Evolutionary conservation across 2,888 invertebrate genomes (phyloP), one percentile per base, ranked within the genome.

Genomic region (Cyclophora albipunctata): DNA sequence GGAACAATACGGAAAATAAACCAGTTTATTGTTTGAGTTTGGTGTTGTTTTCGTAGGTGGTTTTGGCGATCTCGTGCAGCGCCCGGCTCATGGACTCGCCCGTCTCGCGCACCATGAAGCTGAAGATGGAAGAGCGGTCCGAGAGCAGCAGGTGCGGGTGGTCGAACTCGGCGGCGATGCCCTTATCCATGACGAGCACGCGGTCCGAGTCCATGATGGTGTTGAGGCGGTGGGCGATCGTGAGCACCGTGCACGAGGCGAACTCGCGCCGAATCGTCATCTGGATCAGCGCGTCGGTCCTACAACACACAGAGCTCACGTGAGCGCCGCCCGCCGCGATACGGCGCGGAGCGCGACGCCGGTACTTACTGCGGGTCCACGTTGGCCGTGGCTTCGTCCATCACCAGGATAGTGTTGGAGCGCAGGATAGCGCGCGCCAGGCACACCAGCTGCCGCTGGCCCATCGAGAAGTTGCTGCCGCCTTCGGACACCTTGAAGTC

Each of bases 131-230:
- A 35, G 90, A 77, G 2, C 90, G 83, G 57, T 91, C 89, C 43
- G 81, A 85, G 2, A 94, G 83, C 42, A 94, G 73, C 42, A 89
- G 73, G 69, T 92, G 85, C 0, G 94, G 94, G 58, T 91, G 90
- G 64, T 93, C 93, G 58, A 91, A 94, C 81, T 95, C 94, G 46
- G 90, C 91, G 20, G 94, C 91, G 35, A 80, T 72, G 0, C 98
- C 98, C 40, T 91, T 91, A 65, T 95, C 94, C 92, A 98, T 93
- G 0, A 97, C 96, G 46, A 97, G 84, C 7, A 97, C 93, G 46
- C 93, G 91, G 81, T 97, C 95, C 0, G 95, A 95, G 75, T 98
- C 97, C 93, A 97, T 97, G 55, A 98, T 94, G 0, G 97, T 97
- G 72, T 97, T 93, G 34, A 98, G 85, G 37, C 97, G 91, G 80